Conservation (phyloP, 2,797 vertebrate species). For the Falco columbarius region DNA sequence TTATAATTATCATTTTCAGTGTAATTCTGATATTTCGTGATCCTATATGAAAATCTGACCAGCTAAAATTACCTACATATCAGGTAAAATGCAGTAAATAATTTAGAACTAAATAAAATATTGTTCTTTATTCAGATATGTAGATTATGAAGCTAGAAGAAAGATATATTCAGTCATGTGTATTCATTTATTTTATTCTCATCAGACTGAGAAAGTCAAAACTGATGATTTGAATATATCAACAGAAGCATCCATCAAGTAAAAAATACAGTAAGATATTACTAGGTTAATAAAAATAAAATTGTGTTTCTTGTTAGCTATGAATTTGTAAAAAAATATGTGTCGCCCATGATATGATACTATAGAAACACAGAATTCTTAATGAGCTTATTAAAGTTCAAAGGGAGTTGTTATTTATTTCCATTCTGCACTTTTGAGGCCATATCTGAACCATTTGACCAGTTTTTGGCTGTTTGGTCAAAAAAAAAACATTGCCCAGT, state of each 20-base stretch:
- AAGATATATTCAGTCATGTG: not conserved
- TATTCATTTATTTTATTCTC: not conserved
- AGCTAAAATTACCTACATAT: not conserved
- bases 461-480: not conserved
- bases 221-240: not conserved
- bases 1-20: not conserved
- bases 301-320: not conserved
- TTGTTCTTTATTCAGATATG: not conserved
- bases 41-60: not conserved
- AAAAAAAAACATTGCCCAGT: not conserved
- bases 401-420: not conserved
- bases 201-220: not conserved
- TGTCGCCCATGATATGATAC: not conserved
- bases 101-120: not conserved
- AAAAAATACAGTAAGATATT: not conserved
- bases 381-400: not conserved
- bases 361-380: not conserved
- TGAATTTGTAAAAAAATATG: not conserved
- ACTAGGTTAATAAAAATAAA: not conserved
- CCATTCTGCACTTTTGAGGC: not conserved
- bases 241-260: not conserved
- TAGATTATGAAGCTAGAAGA: not conserved
- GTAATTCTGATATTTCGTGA: not conserved
- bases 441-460: not conserved
- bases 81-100: not conserved